These are phyloP conservation scores for Apamea epomidion DNA, from an alignment of 2,888 invertebrate species.

Conservation along the genomic window DNA sequence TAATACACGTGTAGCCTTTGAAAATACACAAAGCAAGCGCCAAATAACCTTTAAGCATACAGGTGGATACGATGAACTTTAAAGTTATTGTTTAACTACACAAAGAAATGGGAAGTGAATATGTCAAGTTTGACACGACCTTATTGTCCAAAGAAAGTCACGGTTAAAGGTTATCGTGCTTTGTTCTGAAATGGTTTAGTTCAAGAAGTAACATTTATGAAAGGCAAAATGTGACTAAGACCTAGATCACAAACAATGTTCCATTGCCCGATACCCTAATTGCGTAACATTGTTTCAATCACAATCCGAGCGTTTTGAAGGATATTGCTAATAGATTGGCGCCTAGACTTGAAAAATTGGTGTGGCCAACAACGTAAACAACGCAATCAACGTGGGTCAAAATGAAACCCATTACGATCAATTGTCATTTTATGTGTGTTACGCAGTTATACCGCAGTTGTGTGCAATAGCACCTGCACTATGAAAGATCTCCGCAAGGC, in stretches of 20 bases:
- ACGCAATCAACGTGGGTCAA: no score
- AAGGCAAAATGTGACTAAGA: not conserved
- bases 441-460: not conserved
- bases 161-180: conserved; percentile 8
- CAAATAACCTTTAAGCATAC: conserved; percentile 14
- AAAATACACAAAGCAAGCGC: not conserved
- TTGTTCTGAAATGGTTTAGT: not conserved
- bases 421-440: not conserved
- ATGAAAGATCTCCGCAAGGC: not conserved
- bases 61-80: conserved; percentile 35
- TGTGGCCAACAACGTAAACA: no score
- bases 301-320: no score
- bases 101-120: conserved; percentile 37
- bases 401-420: no score
- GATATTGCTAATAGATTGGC: no score
- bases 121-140: conserved; percentile 14
- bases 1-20: conserved; percentile 4
- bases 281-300: not conserved
- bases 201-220: not conserved
- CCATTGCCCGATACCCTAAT: not conserved
- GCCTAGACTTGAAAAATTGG: no score
- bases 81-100: conserved; percentile 38
- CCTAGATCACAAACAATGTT: not conserved
- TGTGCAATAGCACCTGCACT: not conserved
- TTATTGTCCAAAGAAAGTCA: conserved; percentile 15